Evolutionary conservation across 2,888 invertebrate genomes (phyloP), one percentile per base, ranked within the genome.

Genomic region (Diogma glabrata): DNA sequence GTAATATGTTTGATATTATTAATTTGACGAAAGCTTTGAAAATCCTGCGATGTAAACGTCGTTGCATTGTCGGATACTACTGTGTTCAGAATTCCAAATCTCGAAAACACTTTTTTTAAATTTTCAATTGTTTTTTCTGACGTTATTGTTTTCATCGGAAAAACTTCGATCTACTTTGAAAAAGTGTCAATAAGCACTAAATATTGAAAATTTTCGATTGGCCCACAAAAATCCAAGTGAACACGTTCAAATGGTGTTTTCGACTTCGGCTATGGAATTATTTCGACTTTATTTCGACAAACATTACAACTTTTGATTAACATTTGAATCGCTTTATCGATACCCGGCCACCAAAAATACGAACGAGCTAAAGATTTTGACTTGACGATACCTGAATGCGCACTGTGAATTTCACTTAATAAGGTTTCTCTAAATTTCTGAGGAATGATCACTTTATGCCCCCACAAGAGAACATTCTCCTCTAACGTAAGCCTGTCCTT

Each of bases 281-380:
- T n/a, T 14, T n/a, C 23, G 7, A 22, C 47, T 19, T 47, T 50
- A 26, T 24, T n/a, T 20, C 24, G 3, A 51, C 53, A 53, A 4
- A 16, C n/a, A n/a, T 23, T n/a, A 47, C 52, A 52, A 16, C 17
- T 9, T 36, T 52, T 50, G 9, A 60, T 49, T 8, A 52, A 10
- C 8, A 57, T 55, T 55, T 61, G 59, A 16, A 60, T 53, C 14
- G 61, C 57, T 33, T 49, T 51, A 22, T 53, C 26, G 7, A 59
- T 49, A n/a, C 54, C 55, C 10, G 60, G 59, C 53, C 58, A 59
- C 53, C 58, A 59, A 45, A 59, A 55, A 14, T 56, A 55, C 49
- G 56, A 54, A 24, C 56, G 43, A 5, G 58, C 57, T 52, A 54
- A 53, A 4, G 53, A 45, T 30, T 57, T 57, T 50, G 55, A 56